Evolutionary conservation across 2,113 vertebrate species (phyloP), one percentile per base, ranked within the genome.

Genomic region (Struthidea cinerea): DNA sequence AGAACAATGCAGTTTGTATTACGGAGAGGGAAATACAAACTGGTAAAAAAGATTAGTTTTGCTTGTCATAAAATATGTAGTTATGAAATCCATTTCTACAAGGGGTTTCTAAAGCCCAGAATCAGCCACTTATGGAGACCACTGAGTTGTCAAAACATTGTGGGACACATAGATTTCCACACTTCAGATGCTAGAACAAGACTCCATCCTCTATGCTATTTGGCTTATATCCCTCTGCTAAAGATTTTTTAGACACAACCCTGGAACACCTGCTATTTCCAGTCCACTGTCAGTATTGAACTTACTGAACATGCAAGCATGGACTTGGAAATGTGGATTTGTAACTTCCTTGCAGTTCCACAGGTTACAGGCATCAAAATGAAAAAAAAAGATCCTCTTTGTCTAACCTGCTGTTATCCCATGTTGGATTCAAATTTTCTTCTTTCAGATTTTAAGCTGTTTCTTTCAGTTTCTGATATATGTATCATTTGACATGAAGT

Each of bases 381-480:
- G 3, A 23, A 77, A 84, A 8, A 8, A 73, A 61, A 73, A 69
- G 2, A 47, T 46, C 3, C 10, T 53, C 28, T 74, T 70, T 42
- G 18, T 47, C 18, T 63, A 63, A 49, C 4, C 6, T 46, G 7
- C 4, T 76, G 3, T 60, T 88, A 52, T 22, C 13, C 24, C 4
- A 1, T 0, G 0, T 18, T 61, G 41, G 7, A 6, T 46, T 73
- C n/a, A n/a, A 59, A 47, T 50, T 74, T 70, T 81, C 19, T n/a
- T 52, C n/a, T 83, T 55, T 75, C 35, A 71, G 6, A 42, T 35
- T 80, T 22, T 44, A 53, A 44, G 6, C 6, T 87, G 16, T 28
- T 39, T 71, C 23, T 75, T 83, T 59, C 22, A 18, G 16, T 67
- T 91, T 78, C 28, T 37, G 14, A n/a, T 16, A 64, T 12, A 15